Percentiles rank a stretch among this genome's conserved stretches.
Evolutionary conservation across 2,888 invertebrate species (phyloP).

Genomic region (Exephanes ischioxanthus): DNA sequence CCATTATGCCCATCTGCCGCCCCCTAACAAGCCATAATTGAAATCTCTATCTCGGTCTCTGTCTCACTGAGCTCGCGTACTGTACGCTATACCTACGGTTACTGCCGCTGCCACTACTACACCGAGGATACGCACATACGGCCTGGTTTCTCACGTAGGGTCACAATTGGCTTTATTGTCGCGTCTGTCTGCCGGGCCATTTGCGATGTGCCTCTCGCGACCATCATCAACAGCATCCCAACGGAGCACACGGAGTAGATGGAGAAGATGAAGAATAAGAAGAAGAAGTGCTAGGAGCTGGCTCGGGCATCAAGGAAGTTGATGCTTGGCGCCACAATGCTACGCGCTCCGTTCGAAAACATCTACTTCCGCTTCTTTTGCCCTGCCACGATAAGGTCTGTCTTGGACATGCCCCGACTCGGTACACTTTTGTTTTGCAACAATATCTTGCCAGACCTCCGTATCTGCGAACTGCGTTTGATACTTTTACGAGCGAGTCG

Average conservation of each 20-base stretch:
- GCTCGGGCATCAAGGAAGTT: conserved; percentile 14
- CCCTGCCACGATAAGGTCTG: background rate
- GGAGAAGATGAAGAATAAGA: conserved; percentile 32
- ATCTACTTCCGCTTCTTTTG: background rate
- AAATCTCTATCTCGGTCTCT: conserved; percentile 79
- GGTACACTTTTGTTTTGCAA: no score
- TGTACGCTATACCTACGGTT: conserved; percentile 25
- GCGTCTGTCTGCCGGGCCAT: conserved; percentile 74
- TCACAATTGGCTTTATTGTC: conserved; percentile 82
- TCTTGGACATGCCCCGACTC: no score
- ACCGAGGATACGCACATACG: conserved; percentile 66
- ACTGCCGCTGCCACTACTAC: conserved; percentile 11
- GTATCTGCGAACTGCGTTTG: no score
- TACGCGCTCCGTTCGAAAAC: conserved; percentile 4
- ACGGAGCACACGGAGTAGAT: conserved; percentile 5
- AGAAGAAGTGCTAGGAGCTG: conserved; percentile 28
- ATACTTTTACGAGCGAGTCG: no score
- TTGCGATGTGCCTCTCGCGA: conserved; percentile 56
- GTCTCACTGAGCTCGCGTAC: conserved; percentile 50
- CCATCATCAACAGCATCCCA: conserved; percentile 12
- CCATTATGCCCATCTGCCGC: conserved; percentile 84
- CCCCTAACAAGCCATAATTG: conserved; percentile 84
- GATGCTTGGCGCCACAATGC: conserved; percentile 35
- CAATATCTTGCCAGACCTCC: no score
- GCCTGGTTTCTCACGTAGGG: conserved; percentile 80